These are phyloP conservation scores for Cervus canadensis DNA, from an alignment of 2,113 vertebrate genomes.

Conservation along the genomic window DNA sequence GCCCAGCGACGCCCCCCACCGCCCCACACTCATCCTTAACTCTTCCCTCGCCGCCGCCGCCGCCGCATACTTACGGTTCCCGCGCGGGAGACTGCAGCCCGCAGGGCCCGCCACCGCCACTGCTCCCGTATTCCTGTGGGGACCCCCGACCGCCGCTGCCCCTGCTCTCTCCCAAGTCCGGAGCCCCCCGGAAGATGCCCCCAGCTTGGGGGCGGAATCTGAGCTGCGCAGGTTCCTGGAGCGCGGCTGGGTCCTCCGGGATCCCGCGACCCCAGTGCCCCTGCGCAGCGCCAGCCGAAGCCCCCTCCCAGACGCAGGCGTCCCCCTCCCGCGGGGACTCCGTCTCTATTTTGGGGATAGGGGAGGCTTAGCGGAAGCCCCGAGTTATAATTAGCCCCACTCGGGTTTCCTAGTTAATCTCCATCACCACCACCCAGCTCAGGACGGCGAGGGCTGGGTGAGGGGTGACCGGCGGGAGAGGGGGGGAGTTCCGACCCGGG, in stretches of 20 bases:
- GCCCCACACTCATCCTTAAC: constrained; percentile 38
- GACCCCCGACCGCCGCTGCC: background rate
- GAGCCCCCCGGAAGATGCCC: background rate
- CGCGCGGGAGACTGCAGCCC: background rate
- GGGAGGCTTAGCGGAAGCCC: constrained; percentile 67
- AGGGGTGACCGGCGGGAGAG: constrained; percentile 41
- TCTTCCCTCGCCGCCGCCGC: background rate
- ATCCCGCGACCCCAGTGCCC: background rate
- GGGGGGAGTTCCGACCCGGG: constrained; percentile 70
- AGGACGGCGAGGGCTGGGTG: background rate
- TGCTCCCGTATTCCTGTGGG: background rate
- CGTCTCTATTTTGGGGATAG: constrained; percentile 39
- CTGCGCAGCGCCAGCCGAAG: background rate
- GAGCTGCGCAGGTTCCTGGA: constrained; percentile 54
- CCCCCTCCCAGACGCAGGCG: constrained; percentile 13
- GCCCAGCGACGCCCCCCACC: background rate
- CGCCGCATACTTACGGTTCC: background rate
- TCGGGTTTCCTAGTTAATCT: constrained; percentile 73
- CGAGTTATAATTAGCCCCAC: constrained; percentile 74
- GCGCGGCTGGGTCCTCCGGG: background rate
- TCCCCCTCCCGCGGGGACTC: constrained; percentile 50
- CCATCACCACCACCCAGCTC: constrained; percentile 20
- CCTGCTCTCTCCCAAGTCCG: background rate
- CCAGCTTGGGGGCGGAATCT: constrained; percentile 26
- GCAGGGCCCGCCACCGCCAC: background rate